Base-by-base conservation (phyloP, 1,140 invertebrate species). In the Temnothorax longispinosus region DNA sequence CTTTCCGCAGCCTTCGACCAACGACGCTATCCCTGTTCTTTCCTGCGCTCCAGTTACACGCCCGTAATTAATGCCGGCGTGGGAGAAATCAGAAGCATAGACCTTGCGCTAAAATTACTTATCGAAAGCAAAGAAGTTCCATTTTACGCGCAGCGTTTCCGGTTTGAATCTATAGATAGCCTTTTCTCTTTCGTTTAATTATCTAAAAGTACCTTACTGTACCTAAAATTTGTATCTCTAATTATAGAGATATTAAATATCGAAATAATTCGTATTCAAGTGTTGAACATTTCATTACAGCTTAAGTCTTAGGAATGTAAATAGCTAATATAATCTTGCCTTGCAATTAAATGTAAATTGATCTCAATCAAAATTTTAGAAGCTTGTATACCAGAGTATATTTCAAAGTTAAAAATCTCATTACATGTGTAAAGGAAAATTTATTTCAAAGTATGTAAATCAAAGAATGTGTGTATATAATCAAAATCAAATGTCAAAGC, bases 11-110 rank as follows among this genome's bases (percentile, higher is more conserved):
- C 82, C 75, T 60, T 85, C 52, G 44, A 41, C 54, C 35, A 50
- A 60, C 77, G 47, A 64, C 69, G 47, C 50, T 47, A 52, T 60
- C 82, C 58, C 75, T 50, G 47, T 62, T 87, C 64, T 67, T 75
- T 84, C 52, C 69, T 60, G 64, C 65, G 13, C 87, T 87, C 64
- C 80, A 71, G 76, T 85, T 88, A 88, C 78, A 76, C 71, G n/a
- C 21, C 13, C 58, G 72, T 81, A 90, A 90, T 90, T 90, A 90
- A 90, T 90, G 75, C 77, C 62, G 58, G 35, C 60, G 76, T 87
- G 78, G 86, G 67, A 87, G 87, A 89, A 72, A 35, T 72, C 80
- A 32, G 21, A n/a, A 44, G 41, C 44, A 13, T 8, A 27, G 15
- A 2, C 5, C 38, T 50, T 10, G 21, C 52, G 35, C 65, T 56